phyloP scores from a whole-genome alignment of 2,888 invertebrate genomes.

The Sarcophaga carnaria region DNA sequence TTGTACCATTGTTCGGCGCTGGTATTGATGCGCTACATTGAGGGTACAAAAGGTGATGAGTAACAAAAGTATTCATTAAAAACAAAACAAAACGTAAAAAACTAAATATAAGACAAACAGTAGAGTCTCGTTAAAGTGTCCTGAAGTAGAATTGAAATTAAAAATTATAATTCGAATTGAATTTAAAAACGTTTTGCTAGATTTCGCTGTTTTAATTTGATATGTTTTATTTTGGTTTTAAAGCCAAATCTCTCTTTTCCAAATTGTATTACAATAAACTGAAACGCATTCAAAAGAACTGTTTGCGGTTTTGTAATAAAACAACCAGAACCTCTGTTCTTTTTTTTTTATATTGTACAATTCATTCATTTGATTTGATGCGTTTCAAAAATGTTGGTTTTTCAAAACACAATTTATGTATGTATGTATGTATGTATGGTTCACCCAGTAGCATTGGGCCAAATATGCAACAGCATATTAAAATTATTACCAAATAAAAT shows the following conservation, averaged over 20 bases:
- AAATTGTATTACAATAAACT: background rate
- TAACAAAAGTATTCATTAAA: slow-evolving; percentile 59
- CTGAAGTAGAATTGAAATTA: background rate
- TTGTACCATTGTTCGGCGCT: slow-evolving; percentile 41
- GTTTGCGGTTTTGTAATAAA: slow-evolving; percentile 50
- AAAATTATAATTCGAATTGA: background rate
- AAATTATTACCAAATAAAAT: background rate
- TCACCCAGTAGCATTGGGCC: slow-evolving; percentile 10
- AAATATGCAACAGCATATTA: slow-evolving; percentile 16
- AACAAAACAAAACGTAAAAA: slow-evolving; percentile 30
- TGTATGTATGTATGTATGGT: background rate
- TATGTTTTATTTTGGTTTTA: background rate
- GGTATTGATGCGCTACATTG: slow-evolving; percentile 67
- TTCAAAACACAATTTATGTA: background rate
- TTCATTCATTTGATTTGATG: slow-evolving; percentile 44
- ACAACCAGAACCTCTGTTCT: slow-evolving; percentile 20
- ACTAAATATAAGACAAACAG: slow-evolving; percentile 38
- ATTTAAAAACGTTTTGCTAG: too few relatives aligned
- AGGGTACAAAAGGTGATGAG: slow-evolving; percentile 69
- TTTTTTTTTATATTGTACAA: background rate
- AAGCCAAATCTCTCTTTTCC: background rate
- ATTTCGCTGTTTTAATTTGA: too few relatives aligned
- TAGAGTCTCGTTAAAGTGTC: slow-evolving; percentile 19
- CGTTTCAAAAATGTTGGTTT: slow-evolving; percentile 53
- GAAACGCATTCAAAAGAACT: slow-evolving; percentile 30